Evolutionary conservation across 2,113 vertebrate genomes (phyloP).

Genomic region (Danio rerio): GRCz12tu NC_133194.1:23474501-23475000

Average conservation of each 20-base stretch:
- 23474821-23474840: conserved; percentile 39
- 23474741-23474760: conserved; percentile 87
- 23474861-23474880: conserved; percentile 39
- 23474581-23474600: conserved; percentile 99
- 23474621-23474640: conserved; percentile 99
- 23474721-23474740: conserved; percentile 98
- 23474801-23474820: conserved; percentile 48
- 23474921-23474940: conserved; percentile 27
- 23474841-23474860: not conserved
- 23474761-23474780: conserved; percentile 94
- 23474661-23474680: conserved; percentile 99
- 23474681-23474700: conserved; percentile 98
- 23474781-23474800: conserved; percentile 74
- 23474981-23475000: not conserved
- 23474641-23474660: conserved; percentile 99
- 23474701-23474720: conserved; percentile 99
- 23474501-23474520: conserved; percentile 99
- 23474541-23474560: conserved; percentile 99
- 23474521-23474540: conserved; percentile 99
- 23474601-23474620: conserved; percentile 99
- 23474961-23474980: conserved; percentile 30
- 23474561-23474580: conserved; percentile 99
- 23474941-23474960: conserved; percentile 26
- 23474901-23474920: conserved; percentile 22
- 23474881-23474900: conserved; percentile 26